Conservation (phyloP, 30 jellyfish, hydroid and myxozoan species). For the Chrysaora quinquecirrha region DNA sequence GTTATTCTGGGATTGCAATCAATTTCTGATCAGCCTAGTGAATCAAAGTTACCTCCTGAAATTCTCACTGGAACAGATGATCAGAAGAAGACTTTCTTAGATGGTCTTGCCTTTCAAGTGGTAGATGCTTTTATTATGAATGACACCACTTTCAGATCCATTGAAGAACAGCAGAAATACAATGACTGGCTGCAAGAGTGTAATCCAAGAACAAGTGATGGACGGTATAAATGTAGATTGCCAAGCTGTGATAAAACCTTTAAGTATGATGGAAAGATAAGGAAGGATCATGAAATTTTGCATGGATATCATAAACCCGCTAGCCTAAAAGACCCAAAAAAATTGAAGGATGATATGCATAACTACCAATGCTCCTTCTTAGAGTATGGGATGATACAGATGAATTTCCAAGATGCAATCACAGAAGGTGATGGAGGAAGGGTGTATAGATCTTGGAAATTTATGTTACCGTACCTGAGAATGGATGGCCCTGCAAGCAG, state of each 20-base stretch:
- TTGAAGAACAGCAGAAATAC: conserved; percentile 8
- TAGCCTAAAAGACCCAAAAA: neutral
- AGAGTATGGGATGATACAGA: conserved; percentile 9
- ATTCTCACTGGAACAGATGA: neutral
- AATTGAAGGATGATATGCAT: conserved; percentile 32
- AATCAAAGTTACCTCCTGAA: neutral
- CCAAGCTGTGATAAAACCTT: conserved; percentile 19
- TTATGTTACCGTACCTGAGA: too few relatives aligned
- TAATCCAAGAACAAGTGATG: conserved; percentile 5
- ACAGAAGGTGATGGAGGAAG: too few relatives aligned
- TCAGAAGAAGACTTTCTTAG: neutral
- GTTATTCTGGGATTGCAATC: neutral
- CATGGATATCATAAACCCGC: conserved; percentile 19
- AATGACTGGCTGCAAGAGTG: conserved; percentile 24
- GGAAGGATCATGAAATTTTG: conserved; percentile 31
- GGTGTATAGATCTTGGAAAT: too few relatives aligned
- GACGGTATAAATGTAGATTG: conserved; percentile 17
- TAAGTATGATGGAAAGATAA: conserved; percentile 18
- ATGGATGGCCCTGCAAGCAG: too few relatives aligned
- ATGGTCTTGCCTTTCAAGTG: neutral
- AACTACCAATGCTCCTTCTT: conserved; percentile 3
- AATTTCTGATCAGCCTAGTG: conserved; percentile 2
- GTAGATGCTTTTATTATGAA: conserved; percentile 13
- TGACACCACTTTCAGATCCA: neutral
- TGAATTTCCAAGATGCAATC: neutral